Evolutionary conservation across 2,888 invertebrate genomes (phyloP).

Genomic region (Melangyna quadrimaculata): DNA sequence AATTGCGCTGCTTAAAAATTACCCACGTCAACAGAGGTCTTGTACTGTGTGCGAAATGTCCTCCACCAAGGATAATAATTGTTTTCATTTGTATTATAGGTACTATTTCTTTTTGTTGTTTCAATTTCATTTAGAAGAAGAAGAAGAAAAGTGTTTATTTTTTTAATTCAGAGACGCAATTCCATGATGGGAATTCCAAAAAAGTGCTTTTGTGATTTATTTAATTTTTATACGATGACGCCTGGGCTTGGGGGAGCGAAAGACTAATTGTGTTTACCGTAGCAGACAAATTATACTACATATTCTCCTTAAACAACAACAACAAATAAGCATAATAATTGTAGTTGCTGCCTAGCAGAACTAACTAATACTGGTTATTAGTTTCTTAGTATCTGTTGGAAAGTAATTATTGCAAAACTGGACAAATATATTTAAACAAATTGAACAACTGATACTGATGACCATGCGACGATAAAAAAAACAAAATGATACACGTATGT

Average conservation of each 20-base stretch:
- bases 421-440: conserved; percentile 4
- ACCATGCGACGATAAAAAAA: conserved; percentile 22
- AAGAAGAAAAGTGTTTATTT: conserved; percentile 45
- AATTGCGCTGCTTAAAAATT: conserved; percentile 71
- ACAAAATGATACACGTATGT: conserved; percentile 15
- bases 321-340: conserved; percentile 1
- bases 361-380: conserved; percentile 67
- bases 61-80: conserved; percentile 60
- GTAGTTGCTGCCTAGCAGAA: conserved; percentile 27
- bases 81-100: conserved; percentile 71
- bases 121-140: conserved; percentile 51
- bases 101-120: conserved; percentile 57
- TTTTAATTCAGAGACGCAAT: conserved; percentile 64
- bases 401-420: conserved; percentile 7
- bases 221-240: conserved; percentile 49
- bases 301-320: conserved; percentile 26
- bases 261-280: conserved; percentile 28
- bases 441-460: conserved; percentile 12
- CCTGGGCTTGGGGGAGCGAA: conserved; percentile 17
- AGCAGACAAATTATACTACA: conserved; percentile 26
- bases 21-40: conserved; percentile 68
- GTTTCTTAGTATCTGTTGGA: conserved; percentile 56
- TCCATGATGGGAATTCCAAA: conserved; percentile 65
- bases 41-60: conserved; percentile 62
- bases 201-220: conserved; percentile 69